Base-by-base conservation (phyloP, 2,888 invertebrate species). In the Tinea semifulvella region DNA sequence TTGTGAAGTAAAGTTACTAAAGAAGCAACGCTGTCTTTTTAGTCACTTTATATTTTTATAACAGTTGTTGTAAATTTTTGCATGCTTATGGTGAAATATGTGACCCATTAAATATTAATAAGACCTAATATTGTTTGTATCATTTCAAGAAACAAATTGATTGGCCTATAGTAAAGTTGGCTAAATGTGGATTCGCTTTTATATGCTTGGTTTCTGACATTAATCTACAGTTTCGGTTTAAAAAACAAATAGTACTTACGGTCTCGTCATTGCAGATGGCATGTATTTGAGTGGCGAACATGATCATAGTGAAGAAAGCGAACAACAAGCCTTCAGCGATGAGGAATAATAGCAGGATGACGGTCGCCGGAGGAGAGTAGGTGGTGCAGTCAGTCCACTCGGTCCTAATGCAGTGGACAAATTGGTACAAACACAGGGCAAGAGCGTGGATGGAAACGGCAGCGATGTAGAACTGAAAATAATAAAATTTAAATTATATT, bases 231-330 rank as follows among this genome's bases (percentile, higher is more conserved):
- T n/a, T n/a, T n/a, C n/a, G n/a, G n/a, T n/a, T n/a, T n/a, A n/a
- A n/a, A n/a, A n/a, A n/a, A n/a, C n/a, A n/a, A 51, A 43, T 43
- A 16, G 43, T 40, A 67, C 83, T 69, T 70, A 92, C 96, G 56
- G 99, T 99, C 83, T 99, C 96, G 73, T 99, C 99, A 61, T 95
- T 94, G 88, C 97, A 96, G 63, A 99, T 98, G 18, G 98, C 97
- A 63, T 95, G 94, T 31, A 99, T 76, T 71, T 98, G 98, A 1
- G 97, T 96, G 40, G 93, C 94, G 56, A 97, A 88, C 99, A 99
- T 99, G 31, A 99, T 95, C 18, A 92, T 90, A 1, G 98, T 98
- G 74, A 99, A 99, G 54, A 98, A 94, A 16, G 97, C 96, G 80
- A 99, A 99, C 40, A 99, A 85, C 27, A 99, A 84, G 0, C 96